Evolutionary conservation across 2,888 invertebrate species (phyloP).

Genomic region (Lamellibrachia satsuma): DNA sequence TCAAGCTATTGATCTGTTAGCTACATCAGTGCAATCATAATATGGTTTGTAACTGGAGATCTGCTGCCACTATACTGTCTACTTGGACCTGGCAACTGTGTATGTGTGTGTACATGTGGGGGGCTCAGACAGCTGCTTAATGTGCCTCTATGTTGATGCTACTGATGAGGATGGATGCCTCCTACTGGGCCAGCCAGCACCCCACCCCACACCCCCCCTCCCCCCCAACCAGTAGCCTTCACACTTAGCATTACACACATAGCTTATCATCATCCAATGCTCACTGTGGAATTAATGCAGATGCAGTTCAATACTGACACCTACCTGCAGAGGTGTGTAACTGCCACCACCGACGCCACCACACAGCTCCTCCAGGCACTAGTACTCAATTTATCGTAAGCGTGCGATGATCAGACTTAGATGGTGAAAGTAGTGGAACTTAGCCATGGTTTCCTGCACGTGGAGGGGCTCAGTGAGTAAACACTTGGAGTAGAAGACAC

Average conservation of each 20-base stretch:
- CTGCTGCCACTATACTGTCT: not conserved
- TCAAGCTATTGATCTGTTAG: constrained; percentile 1
- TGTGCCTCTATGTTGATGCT: not conserved
- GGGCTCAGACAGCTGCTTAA: constrained; percentile 17
- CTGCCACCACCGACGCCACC: not conserved
- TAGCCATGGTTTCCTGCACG: not conserved
- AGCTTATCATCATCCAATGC: not conserved
- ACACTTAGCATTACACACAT: constrained; percentile 13
- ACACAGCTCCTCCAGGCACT: not conserved
- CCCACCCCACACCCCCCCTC: not conserved
- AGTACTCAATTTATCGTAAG: not conserved
- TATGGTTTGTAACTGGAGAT: not conserved
- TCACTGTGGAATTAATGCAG: not conserved
- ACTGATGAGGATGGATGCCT: constrained; percentile 6
- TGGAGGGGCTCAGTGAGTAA: not conserved
- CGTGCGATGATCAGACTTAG: not conserved
- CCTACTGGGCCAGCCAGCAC: not conserved
- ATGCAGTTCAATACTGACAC: constrained; percentile 12
- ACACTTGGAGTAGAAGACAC: not conserved
- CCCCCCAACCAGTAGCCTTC: not conserved
- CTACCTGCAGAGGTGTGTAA: constrained; percentile 1
- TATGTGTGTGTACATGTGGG: not conserved
- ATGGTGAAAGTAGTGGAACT: not conserved
- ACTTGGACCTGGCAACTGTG: constrained; percentile 9
- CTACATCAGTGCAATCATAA: not conserved